Base-by-base conservation (phyloP, 2,113 vertebrate genomes). In the Atherinomorus stipes region DNA sequence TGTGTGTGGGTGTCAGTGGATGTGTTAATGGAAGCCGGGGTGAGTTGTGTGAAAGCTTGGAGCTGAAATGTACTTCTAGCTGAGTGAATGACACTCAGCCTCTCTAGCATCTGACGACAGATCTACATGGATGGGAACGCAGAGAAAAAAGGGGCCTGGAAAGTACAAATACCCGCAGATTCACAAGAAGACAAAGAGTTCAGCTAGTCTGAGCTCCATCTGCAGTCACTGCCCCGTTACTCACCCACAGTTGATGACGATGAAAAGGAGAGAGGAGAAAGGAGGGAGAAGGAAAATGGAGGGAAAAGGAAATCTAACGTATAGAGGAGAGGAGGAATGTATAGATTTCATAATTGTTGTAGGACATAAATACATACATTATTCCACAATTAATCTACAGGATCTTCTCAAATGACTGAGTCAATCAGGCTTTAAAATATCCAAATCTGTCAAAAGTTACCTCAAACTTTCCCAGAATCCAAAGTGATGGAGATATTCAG, bases 131-230 rank as follows among this genome's bases (percentile, higher is more conserved):
- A 82, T 54, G 71, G 31, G 78, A 85, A 62, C 56, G 52, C 63
- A 44, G 19, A 0, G 54, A 61, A 42, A 52, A 72, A 80, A 79
- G 68, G 25, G 64, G 45, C 74, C 61, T 59, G 31, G 31, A 56
- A 50, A 1, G 11, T 57, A 69, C 11, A 80, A 52, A 75, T 49
- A 64, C 70, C 18, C n/a, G 42, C 11, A 66, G 4, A 23, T 12
- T 63, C 16, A 37, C 42, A 16, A 6, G 1, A 64, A 80, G 31
- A 34, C 67, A 74, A 23, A 50, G 19, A 45, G 60, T 72, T 84
- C 61, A 87, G 83, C 75, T 76, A 49, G 76, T 83, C 80, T 85
- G 78, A 87, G 69, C 78, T 76, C 45, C 81, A 82, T 79, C 73
- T 83, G 80, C 64, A 83, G 84, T 85, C 74, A 65, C 72, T 70